These are phyloP conservation scores for Tenthredo scrophulariae DNA, from an alignment of 2,888 invertebrate species.

Conservation along the genomic window DNA sequence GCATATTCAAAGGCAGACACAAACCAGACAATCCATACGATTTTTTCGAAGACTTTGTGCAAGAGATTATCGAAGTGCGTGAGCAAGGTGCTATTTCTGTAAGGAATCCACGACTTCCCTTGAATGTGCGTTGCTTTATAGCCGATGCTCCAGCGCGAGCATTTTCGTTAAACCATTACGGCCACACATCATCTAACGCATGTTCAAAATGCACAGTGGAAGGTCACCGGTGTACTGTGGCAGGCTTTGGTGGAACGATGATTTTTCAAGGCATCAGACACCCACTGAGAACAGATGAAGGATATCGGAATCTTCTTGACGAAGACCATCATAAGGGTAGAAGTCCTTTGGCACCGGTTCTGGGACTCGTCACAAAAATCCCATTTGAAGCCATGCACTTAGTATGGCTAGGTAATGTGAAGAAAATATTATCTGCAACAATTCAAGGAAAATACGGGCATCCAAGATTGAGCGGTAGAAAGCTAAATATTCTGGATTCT, in stretches of 20 bases:
- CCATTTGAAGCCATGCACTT: slow-evolving; percentile 46
- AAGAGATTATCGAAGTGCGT: slow-evolving; percentile 22
- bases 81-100: slow-evolving; percentile 9
- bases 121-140: slow-evolving; percentile 23
- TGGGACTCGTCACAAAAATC: slow-evolving; percentile 16
- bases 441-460: slow-evolving; percentile 26
- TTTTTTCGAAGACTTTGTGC: slow-evolving; percentile 15
- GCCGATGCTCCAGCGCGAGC: slow-evolving; percentile 14
- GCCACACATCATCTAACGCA: neutral
- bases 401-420: slow-evolving; percentile 24
- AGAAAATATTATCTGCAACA: slow-evolving; percentile 36
- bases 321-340: slow-evolving; percentile 38
- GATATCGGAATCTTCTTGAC: neutral
- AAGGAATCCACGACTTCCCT: neutral
- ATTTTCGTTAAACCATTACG: slow-evolving; percentile 6
- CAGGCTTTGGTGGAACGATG: neutral
- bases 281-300: neutral
- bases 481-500: slow-evolving; percentile 39
- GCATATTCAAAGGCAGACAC: neutral
- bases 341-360: slow-evolving; percentile 46
- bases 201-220: slow-evolving; percentile 34
- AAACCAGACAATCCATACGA: slow-evolving; percentile 37
- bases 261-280: neutral
- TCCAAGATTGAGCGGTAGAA: slow-evolving; percentile 44
- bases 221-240: slow-evolving; percentile 5